These are phyloP conservation scores for Dreissena rostriformis DNA, from an alignment of 1,140 invertebrate species.

Conservation along the genomic window DNA sequence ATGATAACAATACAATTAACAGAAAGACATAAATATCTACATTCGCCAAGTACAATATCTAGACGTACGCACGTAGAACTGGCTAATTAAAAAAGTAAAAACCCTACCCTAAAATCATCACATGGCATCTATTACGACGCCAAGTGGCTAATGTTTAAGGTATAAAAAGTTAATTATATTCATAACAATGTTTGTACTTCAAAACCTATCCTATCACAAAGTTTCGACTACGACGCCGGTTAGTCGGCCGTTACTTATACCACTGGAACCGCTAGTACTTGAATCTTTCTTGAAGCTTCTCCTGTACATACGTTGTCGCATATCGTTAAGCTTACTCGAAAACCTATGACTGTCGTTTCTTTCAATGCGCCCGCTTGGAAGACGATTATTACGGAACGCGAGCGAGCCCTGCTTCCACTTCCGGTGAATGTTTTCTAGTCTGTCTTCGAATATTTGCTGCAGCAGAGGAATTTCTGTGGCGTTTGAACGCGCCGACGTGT, in stretches of 20 bases:
- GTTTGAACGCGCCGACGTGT: slow-evolving; percentile 29
- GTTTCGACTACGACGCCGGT: slow-evolving; percentile 40
- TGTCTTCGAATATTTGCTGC: slow-evolving; percentile 76
- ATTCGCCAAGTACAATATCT: no score
- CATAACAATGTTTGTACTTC: no score
- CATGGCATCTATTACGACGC: no score
- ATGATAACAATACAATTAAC: no score
- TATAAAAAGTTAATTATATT: no score
- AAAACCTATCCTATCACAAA: slow-evolving; percentile 13
- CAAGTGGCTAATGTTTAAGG: no score
- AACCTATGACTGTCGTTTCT: slow-evolving; percentile 61
- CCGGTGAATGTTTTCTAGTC: slow-evolving; percentile 71
- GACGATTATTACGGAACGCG: slow-evolving; percentile 56
- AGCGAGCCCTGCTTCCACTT: slow-evolving; percentile 69
- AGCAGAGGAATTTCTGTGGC: slow-evolving; percentile 68
- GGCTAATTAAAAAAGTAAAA: no score
- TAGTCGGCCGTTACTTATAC: background rate
- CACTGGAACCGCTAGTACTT: background rate
- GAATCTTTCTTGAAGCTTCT: slow-evolving; percentile 66
- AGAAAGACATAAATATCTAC: no score
- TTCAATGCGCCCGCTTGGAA: slow-evolving; percentile 34
- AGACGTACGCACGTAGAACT: no score
- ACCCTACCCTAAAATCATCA: no score
- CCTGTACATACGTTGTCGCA: slow-evolving; percentile 69
- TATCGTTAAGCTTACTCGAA: slow-evolving; percentile 61